Conservation (phyloP, 2,888 invertebrate genomes). For the Lathronympha strigana region DNA sequence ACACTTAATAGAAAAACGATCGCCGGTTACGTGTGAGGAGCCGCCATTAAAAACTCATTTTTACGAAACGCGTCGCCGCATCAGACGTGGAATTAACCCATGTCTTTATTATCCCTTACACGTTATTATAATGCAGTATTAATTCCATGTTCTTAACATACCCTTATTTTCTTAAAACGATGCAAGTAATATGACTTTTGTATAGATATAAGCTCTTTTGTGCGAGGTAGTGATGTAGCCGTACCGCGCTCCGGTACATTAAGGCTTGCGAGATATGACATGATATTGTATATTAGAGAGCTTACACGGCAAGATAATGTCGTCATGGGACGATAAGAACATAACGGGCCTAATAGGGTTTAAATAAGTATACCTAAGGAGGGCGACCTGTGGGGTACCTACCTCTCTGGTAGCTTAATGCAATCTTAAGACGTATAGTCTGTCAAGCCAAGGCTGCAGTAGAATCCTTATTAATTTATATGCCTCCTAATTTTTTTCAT, state of each 20-base stretch:
- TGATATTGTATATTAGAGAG: constrained; percentile 18
- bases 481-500: too few relatives aligned
- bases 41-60: constrained; percentile 55
- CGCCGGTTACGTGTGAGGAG: constrained; percentile 48
- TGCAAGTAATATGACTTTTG: neutral
- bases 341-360: constrained; percentile 22
- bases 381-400: neutral
- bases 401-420: neutral
- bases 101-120: constrained; percentile 53
- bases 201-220: constrained; percentile 2
- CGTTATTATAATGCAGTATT: constrained; percentile 40
- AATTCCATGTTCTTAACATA: constrained; percentile 22
- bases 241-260: constrained; percentile 33
- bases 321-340: constrained; percentile 16
- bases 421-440: too few relatives aligned
- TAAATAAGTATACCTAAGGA: constrained; percentile 4
- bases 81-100: constrained; percentile 54
- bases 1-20: constrained; percentile 45
- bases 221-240: constrained; percentile 13
- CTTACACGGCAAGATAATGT: constrained; percentile 16
- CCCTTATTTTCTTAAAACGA: neutral
- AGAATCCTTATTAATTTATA: too few relatives aligned
- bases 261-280: constrained; percentile 26
- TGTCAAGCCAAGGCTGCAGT: too few relatives aligned
- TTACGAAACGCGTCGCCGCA: constrained; percentile 46